Base-by-base conservation (phyloP, 2,113 vertebrate species). In the Meleagris gallopavo region DNA sequence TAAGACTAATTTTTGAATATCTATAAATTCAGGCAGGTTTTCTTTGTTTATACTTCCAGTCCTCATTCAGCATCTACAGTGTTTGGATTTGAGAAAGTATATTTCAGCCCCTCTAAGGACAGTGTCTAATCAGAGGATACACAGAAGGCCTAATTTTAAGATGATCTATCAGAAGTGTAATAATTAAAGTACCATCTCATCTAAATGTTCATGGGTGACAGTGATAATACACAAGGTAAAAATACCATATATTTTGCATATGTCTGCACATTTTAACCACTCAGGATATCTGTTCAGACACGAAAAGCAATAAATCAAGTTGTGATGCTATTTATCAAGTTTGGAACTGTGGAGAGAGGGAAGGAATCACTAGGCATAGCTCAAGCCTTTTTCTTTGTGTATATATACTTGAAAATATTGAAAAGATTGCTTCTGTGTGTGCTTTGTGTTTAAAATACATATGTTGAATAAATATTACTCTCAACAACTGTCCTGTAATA, bases 101-200 rank as follows among this genome's bases (percentile, higher is more conserved):
- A 20, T 81, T 81, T 88, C 40, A 50, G 40, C 43, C 11, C 17
- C 13, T 25, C 13, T 24, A 16, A 81, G 32, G 13, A 62, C 9
- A 22, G 5, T 48, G 6, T 8, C 6, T n/a, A 32, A 21, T 48
- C 30, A 60, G 52, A 67, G 30, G 13, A 46, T 17, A 43, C 36
- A 15, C 5, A 25, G 30, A 38, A 34, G 13, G 22, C 5, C 55
- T 43, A 69, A 64, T 45, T 40, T 62, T 73, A 70, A 67, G 22
- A 45, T 0, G 2, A 40, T 2, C 8, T n/a, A 67, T 9, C 46
- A 34, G 14, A n/a, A n/a, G 5, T 16, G 41, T 57, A 57, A 29
- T 10, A 76, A 48, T 15, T 57, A 15, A 72, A 34, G 19, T 57
- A 34, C 14, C 62, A 40, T 9, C 61, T 12, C 24, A 74, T 83